These are phyloP conservation scores for Mylabris phalerata DNA, from an alignment of 1,140 invertebrate genomes.

Conservation along the genomic window DNA sequence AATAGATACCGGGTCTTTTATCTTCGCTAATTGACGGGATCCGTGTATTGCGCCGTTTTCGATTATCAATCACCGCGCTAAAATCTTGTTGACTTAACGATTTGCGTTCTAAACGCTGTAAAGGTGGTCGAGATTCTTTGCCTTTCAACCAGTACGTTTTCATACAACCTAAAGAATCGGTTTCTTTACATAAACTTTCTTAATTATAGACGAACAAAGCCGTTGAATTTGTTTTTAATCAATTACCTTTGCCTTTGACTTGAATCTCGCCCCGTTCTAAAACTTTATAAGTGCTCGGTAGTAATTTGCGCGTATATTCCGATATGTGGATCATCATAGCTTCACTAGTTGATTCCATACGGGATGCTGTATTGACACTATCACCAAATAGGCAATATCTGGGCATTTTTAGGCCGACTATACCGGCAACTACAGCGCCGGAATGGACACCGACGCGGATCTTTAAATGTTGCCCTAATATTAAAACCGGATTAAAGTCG, in stretches of 20 bases:
- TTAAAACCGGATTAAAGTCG: background rate
- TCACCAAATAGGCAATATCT: constrained; percentile 87
- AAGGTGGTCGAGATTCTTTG: constrained; percentile 52
- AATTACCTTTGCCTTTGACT: constrained; percentile 76
- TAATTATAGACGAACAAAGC: too few species aligned
- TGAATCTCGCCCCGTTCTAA: constrained; percentile 75
- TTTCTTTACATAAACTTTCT: background rate
- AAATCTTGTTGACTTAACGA: constrained; percentile 34
- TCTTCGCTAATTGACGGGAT: constrained; percentile 12
- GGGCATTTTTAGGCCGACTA: constrained; percentile 93
- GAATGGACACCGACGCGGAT: constrained; percentile 88
- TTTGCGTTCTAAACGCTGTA: constrained; percentile 42
- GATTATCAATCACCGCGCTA: background rate
- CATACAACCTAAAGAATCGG: constrained; percentile 62
- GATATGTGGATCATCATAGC: constrained; percentile 94
- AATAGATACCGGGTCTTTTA: constrained; percentile 55
- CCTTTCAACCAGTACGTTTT: constrained; percentile 87
- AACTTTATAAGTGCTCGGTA: constrained; percentile 70
- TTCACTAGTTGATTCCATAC: constrained; percentile 87
- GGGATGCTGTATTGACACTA: constrained; percentile 83
- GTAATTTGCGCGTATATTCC: constrained; percentile 70
- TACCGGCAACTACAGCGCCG: constrained; percentile 87
- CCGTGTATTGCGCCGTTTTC: background rate
- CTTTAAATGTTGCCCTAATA: constrained; percentile 70
- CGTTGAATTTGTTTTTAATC: too few species aligned